Percentiles rank a stretch among this genome's conserved stretches.
Conservation (phyloP, 2,113 vertebrate species). For the Callionymus lyra region DNA sequence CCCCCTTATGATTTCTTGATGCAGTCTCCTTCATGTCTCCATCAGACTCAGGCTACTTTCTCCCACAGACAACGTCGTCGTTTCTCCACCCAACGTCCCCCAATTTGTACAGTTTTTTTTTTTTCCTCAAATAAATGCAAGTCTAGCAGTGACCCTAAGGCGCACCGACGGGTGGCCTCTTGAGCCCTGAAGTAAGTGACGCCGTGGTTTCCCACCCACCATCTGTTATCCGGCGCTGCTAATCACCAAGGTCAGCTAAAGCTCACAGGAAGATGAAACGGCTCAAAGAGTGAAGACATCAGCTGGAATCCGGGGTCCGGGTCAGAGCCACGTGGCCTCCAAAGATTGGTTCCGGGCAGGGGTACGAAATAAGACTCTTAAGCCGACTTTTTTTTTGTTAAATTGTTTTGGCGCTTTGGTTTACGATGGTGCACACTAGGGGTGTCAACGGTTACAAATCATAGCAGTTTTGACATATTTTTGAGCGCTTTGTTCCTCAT, state of each 20-base stretch:
- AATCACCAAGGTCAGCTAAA: slow-evolving; percentile 50
- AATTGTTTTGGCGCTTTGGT: no score
- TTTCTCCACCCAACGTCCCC: slow-evolving; percentile 13
- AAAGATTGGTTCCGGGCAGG: no score
- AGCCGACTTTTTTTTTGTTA: no score
- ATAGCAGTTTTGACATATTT: no score
- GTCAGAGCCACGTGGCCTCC: not conserved
- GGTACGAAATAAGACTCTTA: no score
- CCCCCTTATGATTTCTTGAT: slow-evolving; percentile 15
- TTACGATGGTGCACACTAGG: no score
- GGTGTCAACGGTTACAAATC: no score
- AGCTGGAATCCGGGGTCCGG: slow-evolving; percentile 19
- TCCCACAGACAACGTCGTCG: slow-evolving; percentile 16
- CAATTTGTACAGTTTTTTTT: not conserved
- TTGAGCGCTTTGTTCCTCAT: no score
- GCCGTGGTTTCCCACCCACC: slow-evolving; percentile 24
- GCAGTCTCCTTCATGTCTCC: slow-evolving; percentile 24
- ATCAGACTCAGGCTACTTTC: slow-evolving; percentile 20
- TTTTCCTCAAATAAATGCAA: slow-evolving; percentile 15
- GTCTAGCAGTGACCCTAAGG: slow-evolving; percentile 20
- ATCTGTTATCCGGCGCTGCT: slow-evolving; percentile 37
- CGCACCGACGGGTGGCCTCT: slow-evolving; percentile 21
- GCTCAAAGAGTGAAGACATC: slow-evolving; percentile 20
- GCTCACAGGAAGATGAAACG: slow-evolving; percentile 35
- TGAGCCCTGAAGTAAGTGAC: slow-evolving; percentile 41